A percentile compares a stretch with the other conserved stretches of the same genome.
Conservation (phyloP, 2,113 vertebrate genomes). For the Climacteris rufus region DNA sequence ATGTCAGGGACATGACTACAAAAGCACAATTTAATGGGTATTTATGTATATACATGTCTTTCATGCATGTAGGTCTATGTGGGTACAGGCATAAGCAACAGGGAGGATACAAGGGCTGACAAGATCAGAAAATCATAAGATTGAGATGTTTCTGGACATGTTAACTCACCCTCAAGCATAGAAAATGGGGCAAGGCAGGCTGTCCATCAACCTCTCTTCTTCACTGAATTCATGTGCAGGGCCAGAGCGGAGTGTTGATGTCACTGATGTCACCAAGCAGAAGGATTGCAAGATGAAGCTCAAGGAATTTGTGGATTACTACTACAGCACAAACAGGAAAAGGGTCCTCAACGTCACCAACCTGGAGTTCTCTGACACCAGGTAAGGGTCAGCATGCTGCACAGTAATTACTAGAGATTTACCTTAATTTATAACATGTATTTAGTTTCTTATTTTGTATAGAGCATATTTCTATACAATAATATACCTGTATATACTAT, state of each 20-base stretch:
- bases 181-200: not conserved
- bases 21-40: not conserved
- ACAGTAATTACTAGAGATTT: not conserved
- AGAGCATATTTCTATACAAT: not conserved
- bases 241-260: conserved; percentile 89
- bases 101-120: not conserved
- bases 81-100: not conserved
- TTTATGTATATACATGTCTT: not conserved
- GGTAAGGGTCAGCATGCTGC: conserved; percentile 64
- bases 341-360: conserved; percentile 94
- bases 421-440: not conserved
- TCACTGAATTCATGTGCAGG: conserved; percentile 62
- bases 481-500: not conserved
- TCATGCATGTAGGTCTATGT: not conserved
- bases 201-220: not conserved
- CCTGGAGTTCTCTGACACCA: conserved; percentile 93
- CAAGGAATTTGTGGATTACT: conserved; percentile 98
- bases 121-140: not conserved
- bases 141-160: not conserved
- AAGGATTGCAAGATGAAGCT: conserved; percentile 96
- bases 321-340: conserved; percentile 97
- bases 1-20: not conserved
- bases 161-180: not conserved
- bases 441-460: not conserved
- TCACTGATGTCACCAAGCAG: conserved; percentile 96